These are phyloP conservation scores for Epinephelus fuscoguttatus DNA, from an alignment of 2,113 vertebrate species.

Conservation along the genomic window DNA sequence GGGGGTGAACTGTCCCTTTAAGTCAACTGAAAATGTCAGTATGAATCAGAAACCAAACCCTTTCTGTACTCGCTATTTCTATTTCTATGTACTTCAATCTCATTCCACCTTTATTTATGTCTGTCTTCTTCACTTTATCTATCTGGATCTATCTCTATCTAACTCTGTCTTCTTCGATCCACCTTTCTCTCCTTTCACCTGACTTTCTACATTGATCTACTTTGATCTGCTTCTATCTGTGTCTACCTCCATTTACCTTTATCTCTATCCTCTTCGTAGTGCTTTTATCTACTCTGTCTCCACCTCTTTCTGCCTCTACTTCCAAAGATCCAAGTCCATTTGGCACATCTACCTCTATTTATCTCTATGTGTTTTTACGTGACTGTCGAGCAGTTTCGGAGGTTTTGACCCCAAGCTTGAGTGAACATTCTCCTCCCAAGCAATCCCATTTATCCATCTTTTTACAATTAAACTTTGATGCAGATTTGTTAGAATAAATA, in stretches of 20 bases:
- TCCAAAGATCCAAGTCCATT: background rate
- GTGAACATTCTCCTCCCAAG: background rate
- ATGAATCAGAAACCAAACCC: background rate
- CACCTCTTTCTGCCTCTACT: conserved; percentile 7
- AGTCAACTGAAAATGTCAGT: background rate
- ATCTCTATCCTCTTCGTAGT: conserved; percentile 7
- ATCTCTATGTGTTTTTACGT: background rate
- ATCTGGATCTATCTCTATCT: conserved; percentile 3
- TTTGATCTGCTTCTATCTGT: conserved; percentile 30
- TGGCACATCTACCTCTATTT: background rate
- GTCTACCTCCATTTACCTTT: conserved; percentile 32
- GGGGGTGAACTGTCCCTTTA: no score
- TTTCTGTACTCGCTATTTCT: background rate
- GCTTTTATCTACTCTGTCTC: conserved; percentile 1
- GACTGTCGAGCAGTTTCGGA: conserved; percentile 1
- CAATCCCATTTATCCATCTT: conserved; percentile 15
- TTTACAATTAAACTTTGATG: conserved; percentile 64
- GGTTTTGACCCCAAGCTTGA: conserved; percentile 23
- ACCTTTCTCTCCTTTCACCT: background rate
- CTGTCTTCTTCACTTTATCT: conserved; percentile 27
- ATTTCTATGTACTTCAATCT: background rate
- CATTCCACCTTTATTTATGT: conserved; percentile 19
- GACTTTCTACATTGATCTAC: conserved; percentile 10
- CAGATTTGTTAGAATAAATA: conserved; percentile 72
- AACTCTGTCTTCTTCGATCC: background rate